Percentiles rank a stretch among this genome's conserved stretches.
These are phyloP conservation scores for Brachyhypopomus gauderio DNA, from an alignment of 2,113 vertebrate species.

Conservation along the genomic window DNA sequence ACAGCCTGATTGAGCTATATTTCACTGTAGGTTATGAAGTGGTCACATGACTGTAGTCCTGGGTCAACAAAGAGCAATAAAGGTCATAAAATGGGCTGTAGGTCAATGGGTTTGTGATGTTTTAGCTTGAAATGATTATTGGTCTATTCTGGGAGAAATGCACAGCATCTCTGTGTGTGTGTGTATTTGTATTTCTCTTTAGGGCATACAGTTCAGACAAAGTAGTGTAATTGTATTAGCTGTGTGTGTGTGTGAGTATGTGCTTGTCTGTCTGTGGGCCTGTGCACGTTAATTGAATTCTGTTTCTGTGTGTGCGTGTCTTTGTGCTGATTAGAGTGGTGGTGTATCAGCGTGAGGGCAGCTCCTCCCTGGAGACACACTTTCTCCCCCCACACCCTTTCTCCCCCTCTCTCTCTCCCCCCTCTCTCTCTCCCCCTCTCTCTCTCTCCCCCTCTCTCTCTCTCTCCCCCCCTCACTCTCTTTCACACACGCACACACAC, in stretches of 20 bases:
- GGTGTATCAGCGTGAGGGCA: constrained; percentile 51
- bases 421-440: constrained; percentile 29
- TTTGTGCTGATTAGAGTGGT: constrained; percentile 50
- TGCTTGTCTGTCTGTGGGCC: constrained; percentile 19
- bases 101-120: constrained; percentile 1
- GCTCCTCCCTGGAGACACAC: constrained; percentile 46
- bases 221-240: constrained; percentile 30
- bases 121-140: neutral
- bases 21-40: neutral
- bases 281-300: constrained; percentile 38
- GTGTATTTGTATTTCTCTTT: neutral
- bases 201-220: constrained; percentile 15
- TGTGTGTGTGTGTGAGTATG: constrained; percentile 19
- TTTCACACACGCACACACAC: constrained; percentile 22
- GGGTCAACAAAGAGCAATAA: constrained; percentile 16
- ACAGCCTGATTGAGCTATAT: neutral
- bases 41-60: neutral
- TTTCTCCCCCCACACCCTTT: neutral
- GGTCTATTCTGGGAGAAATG: neutral
- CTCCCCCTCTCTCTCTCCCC: neutral
- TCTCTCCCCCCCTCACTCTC: constrained; percentile 21
- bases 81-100: constrained; percentile 27
- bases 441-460: constrained; percentile 23
- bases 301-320: constrained; percentile 19
- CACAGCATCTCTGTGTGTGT: neutral